Evolutionary conservation across 2,888 invertebrate species (phyloP).

Genomic region (Cyaniris semiargus): DNA sequence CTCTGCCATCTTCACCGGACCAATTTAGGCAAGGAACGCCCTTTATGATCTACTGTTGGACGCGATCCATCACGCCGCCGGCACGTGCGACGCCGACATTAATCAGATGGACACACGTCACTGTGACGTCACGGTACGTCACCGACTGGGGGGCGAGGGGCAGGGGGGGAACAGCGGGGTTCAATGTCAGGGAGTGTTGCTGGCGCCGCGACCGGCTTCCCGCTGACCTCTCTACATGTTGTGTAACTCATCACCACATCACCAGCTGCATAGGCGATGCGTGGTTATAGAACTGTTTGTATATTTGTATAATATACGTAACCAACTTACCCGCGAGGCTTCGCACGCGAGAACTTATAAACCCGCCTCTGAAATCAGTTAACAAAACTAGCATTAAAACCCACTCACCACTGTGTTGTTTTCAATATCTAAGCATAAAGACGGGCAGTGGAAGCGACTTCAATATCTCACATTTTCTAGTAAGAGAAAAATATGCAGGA

Average conservation of each 20-base stretch:
- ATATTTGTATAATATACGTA: not conserved
- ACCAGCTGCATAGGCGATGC: not conserved
- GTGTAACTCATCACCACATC: not conserved
- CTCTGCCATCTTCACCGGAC: not conserved
- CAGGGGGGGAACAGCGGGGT: not conserved
- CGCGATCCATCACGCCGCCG: conserved; percentile 5
- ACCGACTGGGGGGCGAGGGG: not conserved
- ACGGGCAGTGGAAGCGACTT: no score
- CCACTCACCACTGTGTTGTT: no score
- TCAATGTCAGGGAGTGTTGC: conserved; percentile 22
- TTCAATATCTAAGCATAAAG: no score
- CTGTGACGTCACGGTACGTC: conserved; percentile 1
- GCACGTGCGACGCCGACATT: conserved; percentile 12
- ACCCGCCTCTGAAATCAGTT: no score
- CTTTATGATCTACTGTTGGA: conserved; percentile 1
- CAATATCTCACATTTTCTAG: no score
- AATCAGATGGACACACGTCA: not conserved
- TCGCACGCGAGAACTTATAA: no score
- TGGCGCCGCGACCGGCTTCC: conserved; percentile 13
- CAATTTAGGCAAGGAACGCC: not conserved
- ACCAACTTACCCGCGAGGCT: no score
- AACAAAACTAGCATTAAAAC: no score
- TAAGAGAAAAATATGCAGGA: no score
- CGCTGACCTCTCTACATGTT: not conserved
- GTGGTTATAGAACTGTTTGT: not conserved